Conservation (phyloP, 2,797 vertebrate genomes). For the Microtus agrestis region DNA sequence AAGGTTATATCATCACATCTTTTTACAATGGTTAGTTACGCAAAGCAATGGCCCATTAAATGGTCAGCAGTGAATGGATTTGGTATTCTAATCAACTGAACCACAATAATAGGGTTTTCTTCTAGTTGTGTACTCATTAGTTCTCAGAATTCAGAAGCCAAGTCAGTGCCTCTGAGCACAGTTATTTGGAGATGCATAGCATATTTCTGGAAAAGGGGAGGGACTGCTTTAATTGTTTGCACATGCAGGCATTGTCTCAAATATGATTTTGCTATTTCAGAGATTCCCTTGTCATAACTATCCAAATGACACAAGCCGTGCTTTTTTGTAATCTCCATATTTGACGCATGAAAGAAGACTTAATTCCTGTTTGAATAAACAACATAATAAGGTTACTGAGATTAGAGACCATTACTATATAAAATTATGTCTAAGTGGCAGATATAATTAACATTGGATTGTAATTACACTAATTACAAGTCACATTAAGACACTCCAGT, state of each 20-base stretch:
- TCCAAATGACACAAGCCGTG: conserved; percentile 87
- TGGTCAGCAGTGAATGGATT: conserved; percentile 63
- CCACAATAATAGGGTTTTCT: conserved; percentile 58
- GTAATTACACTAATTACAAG: conserved; percentile 95
- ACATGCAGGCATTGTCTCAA: conserved; percentile 87
- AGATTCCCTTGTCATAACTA: conserved; percentile 86
- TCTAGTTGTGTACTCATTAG: conserved; percentile 51
- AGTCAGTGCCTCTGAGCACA: conserved; percentile 65
- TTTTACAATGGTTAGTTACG: conserved; percentile 69
- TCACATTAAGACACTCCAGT: conserved; percentile 95
- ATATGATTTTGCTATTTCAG: conserved; percentile 87
- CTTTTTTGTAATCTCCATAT: conserved; percentile 88
- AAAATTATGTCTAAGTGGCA: conserved; percentile 93
- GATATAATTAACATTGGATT: conserved; percentile 95
- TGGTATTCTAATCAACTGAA: conserved; percentile 61
- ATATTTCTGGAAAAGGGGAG: conserved; percentile 81
- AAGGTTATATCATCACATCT: conserved; percentile 67
- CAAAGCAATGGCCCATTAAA: conserved; percentile 74
- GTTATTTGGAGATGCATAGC: conserved; percentile 82
- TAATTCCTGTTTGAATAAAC: conserved; percentile 91
- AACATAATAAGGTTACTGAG: conserved; percentile 93
- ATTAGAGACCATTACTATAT: conserved; percentile 92
- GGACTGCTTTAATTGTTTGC: conserved; percentile 86
- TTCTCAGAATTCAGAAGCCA: conserved; percentile 57
- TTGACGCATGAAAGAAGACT: conserved; percentile 91